Base-by-base conservation (phyloP, 1,140 invertebrate species). In the Goniozus legneri region DNA sequence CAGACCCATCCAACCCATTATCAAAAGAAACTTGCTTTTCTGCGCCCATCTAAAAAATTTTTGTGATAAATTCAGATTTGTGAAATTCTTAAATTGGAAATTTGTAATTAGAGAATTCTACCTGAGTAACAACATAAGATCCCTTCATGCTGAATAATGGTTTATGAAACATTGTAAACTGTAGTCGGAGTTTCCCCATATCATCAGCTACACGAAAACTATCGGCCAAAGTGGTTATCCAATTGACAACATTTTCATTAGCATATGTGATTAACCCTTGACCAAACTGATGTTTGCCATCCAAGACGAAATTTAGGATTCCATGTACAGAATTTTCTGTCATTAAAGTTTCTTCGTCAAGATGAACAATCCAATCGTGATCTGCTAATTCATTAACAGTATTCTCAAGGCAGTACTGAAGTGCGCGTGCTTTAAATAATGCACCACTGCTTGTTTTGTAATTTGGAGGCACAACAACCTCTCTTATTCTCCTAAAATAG, bases 181-280 rank as follows among this genome's bases (percentile, higher is more conserved):
- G 93, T 52, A 95, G 84, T 62, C 95, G 80, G 12, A 98, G 73
- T 72, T 97, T 97, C 52, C 95, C 95, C 91, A 97, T 95, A 64
- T 97, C 94, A 73, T 97, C 94, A 19, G 92, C 91, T 1, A 98
- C 96, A 56, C 96, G 81, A 71, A 97, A 97, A 61, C 90, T 93
- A 71, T 98, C 96, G 3, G 93, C 94, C 34, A 98, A 74, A 0
- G 96, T 98, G 2, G 95, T 98, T 20, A 97, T 77, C 95, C 95
- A 97, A 70, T 97, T 98, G 19, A 97, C 89, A 47, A 98, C 86
- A 76, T 92, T 84, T 71, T 95, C 95, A 73, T 97, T 97, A 1
- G 95, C 95, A 78, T 98, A 99, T 3, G 95, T 98, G 44, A 99
- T 97, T 8, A 98, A 79, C 2, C 96, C 96, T 79, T 99, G 96